Base-by-base conservation (phyloP, 2,113 vertebrate genomes). In the Dromaius novaehollandiae region DNA sequence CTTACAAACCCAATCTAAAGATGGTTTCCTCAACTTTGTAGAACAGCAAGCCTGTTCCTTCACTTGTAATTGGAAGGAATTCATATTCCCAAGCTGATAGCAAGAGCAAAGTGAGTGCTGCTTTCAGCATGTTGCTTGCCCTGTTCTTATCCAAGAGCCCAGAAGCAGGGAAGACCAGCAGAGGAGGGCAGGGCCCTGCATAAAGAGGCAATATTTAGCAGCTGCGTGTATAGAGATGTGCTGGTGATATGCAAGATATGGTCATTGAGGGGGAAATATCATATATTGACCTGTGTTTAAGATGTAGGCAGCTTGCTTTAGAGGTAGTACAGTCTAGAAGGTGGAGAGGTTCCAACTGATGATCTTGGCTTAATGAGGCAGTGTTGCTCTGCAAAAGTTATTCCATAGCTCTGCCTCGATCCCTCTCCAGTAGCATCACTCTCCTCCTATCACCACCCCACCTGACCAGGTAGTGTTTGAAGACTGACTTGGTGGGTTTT, bases 341-440 rank as follows among this genome's bases (percentile, higher is more conserved):
- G 2, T 19, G 28, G n/a, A 26, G n/a, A 71, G 32, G 13, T 63
- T 53, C 18, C 58, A 75, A 1, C 1, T 0, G 1, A 70, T 40
- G 48, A 34, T 30, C 22, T 9, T 58, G 25, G 34, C 26, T 82
- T 32, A 86, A 28, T n/a, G 15, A 55, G 9, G 50, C 24, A 61
- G 28, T 6, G 6, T 1, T 46, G 40, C 21, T 42, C 14, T 86
- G n/a, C 25, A 58, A 40, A 46, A 56, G 56, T 36, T 89, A 16
- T 38, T 80, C 58, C 58, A 60, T 9, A 81, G 21, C 30, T 78
- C 58, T 69, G 24, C 53, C 53, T 77, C 11, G 2, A 11, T 68
- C 36, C 36, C 58, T 58, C 30, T 84, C 38, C 34, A 22, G 1
- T 21, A 70, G 12, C 2, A 70, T 17, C 28, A 22, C 10, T 74